Evolutionary conservation across 1,140 invertebrate genomes (phyloP).

Genomic region (Drosophila jambulina): DNA sequence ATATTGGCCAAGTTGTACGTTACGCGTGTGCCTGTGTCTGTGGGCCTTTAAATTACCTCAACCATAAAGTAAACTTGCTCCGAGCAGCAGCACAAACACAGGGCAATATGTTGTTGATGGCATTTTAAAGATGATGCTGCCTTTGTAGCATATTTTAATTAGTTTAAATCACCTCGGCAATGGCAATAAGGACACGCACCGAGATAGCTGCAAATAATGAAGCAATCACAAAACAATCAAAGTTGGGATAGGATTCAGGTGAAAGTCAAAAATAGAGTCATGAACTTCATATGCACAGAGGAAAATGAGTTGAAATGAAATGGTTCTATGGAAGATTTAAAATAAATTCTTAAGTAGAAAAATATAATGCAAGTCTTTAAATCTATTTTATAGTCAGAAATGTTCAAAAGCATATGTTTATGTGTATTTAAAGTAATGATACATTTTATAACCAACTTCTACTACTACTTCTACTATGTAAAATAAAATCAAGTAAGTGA

Average conservation of each 20-base stretch:
- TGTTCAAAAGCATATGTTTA: too few relatives aligned
- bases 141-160: slow-evolving; percentile 65
- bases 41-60: slow-evolving; percentile 77
- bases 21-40: slow-evolving; percentile 31
- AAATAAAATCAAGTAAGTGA: not conserved
- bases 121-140: slow-evolving; percentile 57
- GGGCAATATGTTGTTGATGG: slow-evolving; percentile 69
- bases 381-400: not conserved
- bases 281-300: not conserved
- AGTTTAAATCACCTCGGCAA: slow-evolving; percentile 36
- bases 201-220: slow-evolving; percentile 22
- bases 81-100: slow-evolving; percentile 8
- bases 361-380: not conserved
- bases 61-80: slow-evolving; percentile 71
- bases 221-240: slow-evolving; percentile 37
- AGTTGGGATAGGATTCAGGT: not conserved
- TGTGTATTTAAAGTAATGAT: too few relatives aligned
- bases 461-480: too few relatives aligned
- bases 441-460: not conserved
- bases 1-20: slow-evolving; percentile 67
- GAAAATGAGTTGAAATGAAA: not conserved
- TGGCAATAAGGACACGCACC: slow-evolving; percentile 5
- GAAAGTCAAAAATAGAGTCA: not conserved
- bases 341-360: not conserved
- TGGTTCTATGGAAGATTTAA: not conserved